Conservation (phyloP, 1,140 invertebrate species). For the Lucilia sericata region DNA sequence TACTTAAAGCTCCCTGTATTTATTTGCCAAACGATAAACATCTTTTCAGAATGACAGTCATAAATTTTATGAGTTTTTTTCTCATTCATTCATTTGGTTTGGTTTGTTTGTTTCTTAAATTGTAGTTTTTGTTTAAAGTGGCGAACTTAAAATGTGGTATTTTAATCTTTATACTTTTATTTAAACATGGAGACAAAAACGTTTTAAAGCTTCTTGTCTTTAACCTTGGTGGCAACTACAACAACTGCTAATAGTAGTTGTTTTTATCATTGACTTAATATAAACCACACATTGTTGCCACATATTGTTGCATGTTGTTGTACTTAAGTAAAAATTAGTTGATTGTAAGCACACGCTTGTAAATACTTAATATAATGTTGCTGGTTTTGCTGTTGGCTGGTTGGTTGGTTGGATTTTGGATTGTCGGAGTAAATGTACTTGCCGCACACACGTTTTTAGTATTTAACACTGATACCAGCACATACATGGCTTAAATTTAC, state of each 20-base stretch:
- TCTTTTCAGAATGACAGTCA: not conserved
- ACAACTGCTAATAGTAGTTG: not conserved
- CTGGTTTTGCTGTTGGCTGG: not conserved
- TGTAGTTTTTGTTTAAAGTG: not conserved
- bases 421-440: not conserved
- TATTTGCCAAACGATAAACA: not conserved
- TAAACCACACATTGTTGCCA: not conserved
- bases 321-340: slow-evolving; percentile 22
- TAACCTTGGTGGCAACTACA: slow-evolving; percentile 26
- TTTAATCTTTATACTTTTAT: not conserved
- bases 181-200: not conserved
- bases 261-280: not conserved
- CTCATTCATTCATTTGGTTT: not conserved
- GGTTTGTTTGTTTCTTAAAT: not conserved
- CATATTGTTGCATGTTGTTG: not conserved
- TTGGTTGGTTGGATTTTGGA: not conserved
- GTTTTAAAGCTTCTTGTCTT: slow-evolving; percentile 42
- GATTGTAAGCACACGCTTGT: slow-evolving; percentile 34
- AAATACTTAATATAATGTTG: slow-evolving; percentile 6
- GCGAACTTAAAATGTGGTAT: not conserved
- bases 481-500: not conserved
- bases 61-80: slow-evolving; percentile 11
- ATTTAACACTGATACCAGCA: not conserved
- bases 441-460: not conserved
- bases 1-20: not conserved